Evolutionary conservation across 2,797 vertebrate genomes (phyloP), one percentile per base, ranked within the genome.

Genomic region (Vespertilio murinus): DNA sequence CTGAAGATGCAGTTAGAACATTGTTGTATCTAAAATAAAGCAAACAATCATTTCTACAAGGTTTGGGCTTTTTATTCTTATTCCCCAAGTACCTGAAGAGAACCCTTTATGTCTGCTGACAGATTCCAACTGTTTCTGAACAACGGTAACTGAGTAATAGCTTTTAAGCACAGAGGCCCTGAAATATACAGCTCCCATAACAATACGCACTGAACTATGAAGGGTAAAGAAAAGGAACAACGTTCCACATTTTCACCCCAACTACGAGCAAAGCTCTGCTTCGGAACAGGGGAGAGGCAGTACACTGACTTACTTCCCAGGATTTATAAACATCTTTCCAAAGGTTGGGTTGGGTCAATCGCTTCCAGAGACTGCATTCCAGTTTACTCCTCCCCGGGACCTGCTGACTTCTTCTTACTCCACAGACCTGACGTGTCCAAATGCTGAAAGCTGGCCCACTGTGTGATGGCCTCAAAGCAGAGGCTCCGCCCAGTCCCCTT

Each of bases 101-200:
- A 83, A 75, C 13, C 5, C 9, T 93, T 70, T 73, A 10, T 69
- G 45, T 61, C 52, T 89, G 47, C 59, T 78, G 22, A 74, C 17
- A 83, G 35, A 88, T 75, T 80, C 52, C 25, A 47, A 30, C 25
- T 96, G 65, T 74, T 89, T 91, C 23, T 78, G 5, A 86, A 70
- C 80, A 61, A 38, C 75, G 80, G 6, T 77, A 89, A 77, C 18
- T 25, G 65, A 78, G 5, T 75, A 65, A 47, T 9, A 71, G 40
- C 75, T 87, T 80, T 89, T 79, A 81, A 91, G 90, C 71, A 65
- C 2, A 92, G 59, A 90, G 54, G 22, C n/a, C 71, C 23, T 86
- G 79, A 87, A 93, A 94, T 13, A 93, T 1, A 42, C 28, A 92
- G 35, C 14, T 61, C 45, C 30, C 8, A 22, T 20, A 95, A 56